phyloP scores from a whole-genome alignment of 2,797 vertebrate species.

The Enteromius treurensis region DNA sequence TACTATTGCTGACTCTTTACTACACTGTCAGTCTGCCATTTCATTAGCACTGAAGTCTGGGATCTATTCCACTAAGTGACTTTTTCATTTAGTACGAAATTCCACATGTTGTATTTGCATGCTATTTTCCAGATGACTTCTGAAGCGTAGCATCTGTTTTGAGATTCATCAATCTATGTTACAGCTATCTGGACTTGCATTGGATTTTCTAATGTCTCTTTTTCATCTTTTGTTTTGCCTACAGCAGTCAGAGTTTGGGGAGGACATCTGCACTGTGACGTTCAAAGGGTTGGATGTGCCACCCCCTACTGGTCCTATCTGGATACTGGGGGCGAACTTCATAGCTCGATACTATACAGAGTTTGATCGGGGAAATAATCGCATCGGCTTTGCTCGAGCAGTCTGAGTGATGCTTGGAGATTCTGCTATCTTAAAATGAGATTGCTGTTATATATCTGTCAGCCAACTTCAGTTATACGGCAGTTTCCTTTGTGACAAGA shows the following conservation, averaged over 20 bases:
- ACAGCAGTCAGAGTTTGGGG: conserved; percentile 85
- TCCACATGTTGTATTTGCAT: conserved; percentile 1
- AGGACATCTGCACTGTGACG: conserved; percentile 86
- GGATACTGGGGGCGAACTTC: conserved; percentile 94
- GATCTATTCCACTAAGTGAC: not conserved
- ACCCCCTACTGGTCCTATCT: conserved; percentile 89
- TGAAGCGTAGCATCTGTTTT: conserved; percentile 13
- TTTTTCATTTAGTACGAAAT: not conserved
- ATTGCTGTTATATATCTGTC: not conserved
- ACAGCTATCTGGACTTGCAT: not conserved
- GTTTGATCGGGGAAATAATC: conserved; percentile 91
- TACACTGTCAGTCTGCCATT: not conserved
- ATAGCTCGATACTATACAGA: conserved; percentile 95
- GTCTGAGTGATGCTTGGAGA: conserved; percentile 73
- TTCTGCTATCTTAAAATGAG: not conserved
- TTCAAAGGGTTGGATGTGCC: conserved; percentile 89
- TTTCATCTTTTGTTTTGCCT: conserved; percentile 24
- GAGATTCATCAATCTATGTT: not conserved
- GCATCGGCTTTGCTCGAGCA: conserved; percentile 93
- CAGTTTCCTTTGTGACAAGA: not conserved
- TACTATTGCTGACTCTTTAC: not conserved
- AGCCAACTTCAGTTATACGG: not conserved
- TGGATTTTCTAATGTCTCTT: not conserved
- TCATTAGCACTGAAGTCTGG: conserved; percentile 8
- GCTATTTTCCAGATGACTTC: conserved; percentile 1